Percentiles rank a stretch among this genome's conserved stretches.
Evolutionary conservation across 2,797 vertebrate species (phyloP).

Genomic region (Perodicticus potto): DNA sequence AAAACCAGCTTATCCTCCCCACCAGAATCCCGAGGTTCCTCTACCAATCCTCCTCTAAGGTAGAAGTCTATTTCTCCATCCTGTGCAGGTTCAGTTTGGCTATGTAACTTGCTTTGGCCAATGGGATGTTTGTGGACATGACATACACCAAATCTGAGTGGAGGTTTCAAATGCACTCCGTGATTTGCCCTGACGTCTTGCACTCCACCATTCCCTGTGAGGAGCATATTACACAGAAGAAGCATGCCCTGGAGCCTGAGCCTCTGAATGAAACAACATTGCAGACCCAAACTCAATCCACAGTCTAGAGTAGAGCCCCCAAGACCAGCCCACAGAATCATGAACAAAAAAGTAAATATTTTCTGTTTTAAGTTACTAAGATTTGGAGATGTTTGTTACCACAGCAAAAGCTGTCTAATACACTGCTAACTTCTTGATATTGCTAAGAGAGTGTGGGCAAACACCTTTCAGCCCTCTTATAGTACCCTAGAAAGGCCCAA

Average conservation of each 20-base stretch:
- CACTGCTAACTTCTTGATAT: background rate
- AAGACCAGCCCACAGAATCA: background rate
- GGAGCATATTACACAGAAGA: background rate
- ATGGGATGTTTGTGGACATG: background rate
- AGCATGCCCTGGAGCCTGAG: background rate
- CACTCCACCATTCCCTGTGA: background rate
- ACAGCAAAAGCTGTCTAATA: constrained; percentile 1
- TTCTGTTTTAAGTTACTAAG: background rate
- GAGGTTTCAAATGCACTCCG: background rate
- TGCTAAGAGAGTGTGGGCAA: background rate
- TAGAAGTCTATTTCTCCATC: background rate
- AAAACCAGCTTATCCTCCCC: background rate
- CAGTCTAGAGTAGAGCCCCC: background rate
- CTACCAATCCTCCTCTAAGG: background rate
- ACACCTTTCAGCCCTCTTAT: background rate
- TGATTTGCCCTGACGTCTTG: background rate
- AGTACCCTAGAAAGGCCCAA: background rate
- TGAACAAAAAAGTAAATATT: background rate
- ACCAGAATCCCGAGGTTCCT: background rate
- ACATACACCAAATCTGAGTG: background rate
- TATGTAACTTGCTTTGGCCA: background rate
- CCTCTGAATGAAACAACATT: background rate
- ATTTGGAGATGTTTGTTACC: constrained; percentile 40
- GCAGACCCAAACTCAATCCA: background rate
- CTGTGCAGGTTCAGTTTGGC: background rate